Conservation (phyloP, 2,888 invertebrate genomes). For the Platerodrilus igneus region DNA sequence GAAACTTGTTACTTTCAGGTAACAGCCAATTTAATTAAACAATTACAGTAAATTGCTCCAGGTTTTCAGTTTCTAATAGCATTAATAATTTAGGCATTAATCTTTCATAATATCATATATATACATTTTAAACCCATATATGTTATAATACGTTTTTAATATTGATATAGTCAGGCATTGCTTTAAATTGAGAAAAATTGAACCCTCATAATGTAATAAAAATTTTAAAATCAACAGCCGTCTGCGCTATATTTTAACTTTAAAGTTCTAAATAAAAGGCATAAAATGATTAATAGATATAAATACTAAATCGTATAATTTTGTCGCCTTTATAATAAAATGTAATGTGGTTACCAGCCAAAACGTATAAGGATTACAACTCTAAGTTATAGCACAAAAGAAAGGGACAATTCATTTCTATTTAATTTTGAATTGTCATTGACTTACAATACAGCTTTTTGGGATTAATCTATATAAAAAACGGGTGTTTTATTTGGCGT, state of each 20-base stretch:
- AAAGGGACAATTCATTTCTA: slow-evolving; percentile 37
- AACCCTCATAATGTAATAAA: slow-evolving; percentile 13
- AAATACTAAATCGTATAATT: slow-evolving; percentile 17
- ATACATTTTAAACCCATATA: too few species aligned
- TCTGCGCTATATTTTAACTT: too few species aligned
- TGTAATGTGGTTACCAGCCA: slow-evolving; percentile 41
- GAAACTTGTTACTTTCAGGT: too few species aligned
- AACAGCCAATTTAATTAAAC: too few species aligned
- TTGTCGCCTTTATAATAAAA: slow-evolving; percentile 28
- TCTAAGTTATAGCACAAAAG: slow-evolving; percentile 37
- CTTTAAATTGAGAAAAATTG: slow-evolving; percentile 13
- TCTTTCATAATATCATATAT: too few species aligned
- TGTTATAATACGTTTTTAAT: too few species aligned
- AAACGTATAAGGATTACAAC: slow-evolving; percentile 45
- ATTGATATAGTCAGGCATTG: too few species aligned
- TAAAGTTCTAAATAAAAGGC: too few species aligned
- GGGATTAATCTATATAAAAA: slow-evolving; percentile 36
- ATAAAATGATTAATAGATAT: slow-evolving; percentile 23
- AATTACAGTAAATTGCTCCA: too few species aligned
- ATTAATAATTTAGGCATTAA: too few species aligned
- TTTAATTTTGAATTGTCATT: slow-evolving; percentile 43
- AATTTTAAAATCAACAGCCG: too few species aligned
- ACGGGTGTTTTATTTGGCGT: slow-evolving; percentile 15
- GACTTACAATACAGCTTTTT: slow-evolving; percentile 43
- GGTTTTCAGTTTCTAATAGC: too few species aligned